phyloP scores from a whole-genome alignment of 1,140 invertebrate genomes.

The Pararge aegeria region DNA sequence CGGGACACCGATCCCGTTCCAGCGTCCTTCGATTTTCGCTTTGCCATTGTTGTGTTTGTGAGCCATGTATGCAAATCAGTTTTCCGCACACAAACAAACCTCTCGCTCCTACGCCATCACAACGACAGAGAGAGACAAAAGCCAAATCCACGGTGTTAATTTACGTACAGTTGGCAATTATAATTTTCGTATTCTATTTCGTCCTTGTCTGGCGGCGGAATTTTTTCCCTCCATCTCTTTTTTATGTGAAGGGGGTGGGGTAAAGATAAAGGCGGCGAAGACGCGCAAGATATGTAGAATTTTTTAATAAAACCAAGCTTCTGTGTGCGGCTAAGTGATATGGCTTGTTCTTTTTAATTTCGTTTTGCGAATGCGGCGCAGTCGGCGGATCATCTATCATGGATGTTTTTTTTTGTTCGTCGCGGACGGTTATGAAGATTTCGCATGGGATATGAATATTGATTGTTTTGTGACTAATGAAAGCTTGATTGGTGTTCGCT shows the following conservation, averaged over 20 bases:
- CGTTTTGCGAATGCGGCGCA: conserved; percentile 58
- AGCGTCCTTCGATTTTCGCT: conserved; percentile 61
- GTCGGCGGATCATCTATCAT: conserved; percentile 65
- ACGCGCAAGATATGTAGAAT: conserved; percentile 76
- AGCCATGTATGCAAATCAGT: conserved; percentile 69
- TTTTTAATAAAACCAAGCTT: conserved; percentile 75
- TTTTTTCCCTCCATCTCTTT: conserved; percentile 62
- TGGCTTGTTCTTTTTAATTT: conserved; percentile 78
- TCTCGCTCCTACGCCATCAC: conserved; percentile 43
- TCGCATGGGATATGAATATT: conserved; percentile 78
- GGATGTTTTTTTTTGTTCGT: conserved; percentile 44
- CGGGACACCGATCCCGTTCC: conserved; percentile 52
- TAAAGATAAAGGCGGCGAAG: conserved; percentile 64
- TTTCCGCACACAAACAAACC: conserved; percentile 52
- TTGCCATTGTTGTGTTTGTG: conserved; percentile 68
- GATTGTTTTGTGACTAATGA: conserved; percentile 71
- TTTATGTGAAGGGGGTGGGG: conserved; percentile 42
- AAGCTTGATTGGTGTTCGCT: conserved; percentile 68
- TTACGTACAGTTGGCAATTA: conserved; percentile 78
- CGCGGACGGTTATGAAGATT: conserved; percentile 57
- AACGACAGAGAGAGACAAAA: conserved; percentile 45
- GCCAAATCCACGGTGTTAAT: conserved; percentile 72
- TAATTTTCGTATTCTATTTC: conserved; percentile 70
- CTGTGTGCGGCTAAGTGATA: conserved; percentile 77
- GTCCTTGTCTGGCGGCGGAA: conserved; percentile 59